Evolutionary conservation across 2,888 invertebrate species (phyloP), one percentile per base, ranked within the genome.

Genomic region (Pollenia amentaria): DNA sequence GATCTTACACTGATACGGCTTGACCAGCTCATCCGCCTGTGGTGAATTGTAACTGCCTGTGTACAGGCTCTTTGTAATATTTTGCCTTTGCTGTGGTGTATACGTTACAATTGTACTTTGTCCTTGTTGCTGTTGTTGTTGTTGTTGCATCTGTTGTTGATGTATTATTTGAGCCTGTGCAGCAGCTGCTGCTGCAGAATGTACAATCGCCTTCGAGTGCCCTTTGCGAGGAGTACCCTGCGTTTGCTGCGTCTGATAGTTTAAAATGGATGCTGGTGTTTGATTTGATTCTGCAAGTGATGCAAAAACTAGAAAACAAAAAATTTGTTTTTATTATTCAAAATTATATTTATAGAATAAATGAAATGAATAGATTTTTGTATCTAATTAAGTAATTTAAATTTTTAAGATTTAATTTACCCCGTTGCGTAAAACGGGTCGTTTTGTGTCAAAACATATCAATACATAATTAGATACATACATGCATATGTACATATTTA

Each of bases 1-100:
- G 75, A 92, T 90, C 82, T 90, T 91, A 88, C 92, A 92, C 87
- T 92, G 92, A 84, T 90, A 92, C 84, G 92, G 92, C 85, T 92
- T 92, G 51, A 92, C 92, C 85, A 92, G 85, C 88, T 92, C 92
- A 82, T 91, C 92, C 72, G 92, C 92, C 89, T 92, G 92, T 73
- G 92, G 92, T 51, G 92, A 92, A 80, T 90, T 92, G 65, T 92
- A 92, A 88, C 91, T 92, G 83, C 92, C 92, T 76, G 92, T 91
- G 84, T 92, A 92, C 46, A 92, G 90, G 84, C 90, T 92, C 89
- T 92, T 92, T 88, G 92, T 92, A 88, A 92, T 92, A 88, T 91
- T 91, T 88, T 91, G 90, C 70, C 91, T 92, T 86, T 89, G 76
- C 89, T 90, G 81, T 70, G 73, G 73, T 85, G 89, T 90, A 89